phyloP scores from a whole-genome alignment of 2,113 vertebrate species.

The Oxyura jamaicensis region DNA sequence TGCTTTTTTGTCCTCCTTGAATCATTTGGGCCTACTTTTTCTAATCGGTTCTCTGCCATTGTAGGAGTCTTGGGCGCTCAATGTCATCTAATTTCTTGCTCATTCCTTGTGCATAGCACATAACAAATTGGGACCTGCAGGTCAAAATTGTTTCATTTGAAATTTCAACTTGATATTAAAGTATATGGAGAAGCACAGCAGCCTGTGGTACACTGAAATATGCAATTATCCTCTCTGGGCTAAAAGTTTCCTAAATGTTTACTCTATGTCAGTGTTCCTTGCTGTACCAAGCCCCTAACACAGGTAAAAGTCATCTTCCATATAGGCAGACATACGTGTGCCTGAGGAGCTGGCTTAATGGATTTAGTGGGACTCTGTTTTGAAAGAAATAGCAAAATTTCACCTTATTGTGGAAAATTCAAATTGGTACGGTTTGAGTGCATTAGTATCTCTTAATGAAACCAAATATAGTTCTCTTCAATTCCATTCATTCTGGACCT shows the following conservation, averaged over 20 bases:
- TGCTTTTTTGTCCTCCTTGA: not conserved
- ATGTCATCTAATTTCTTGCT: not conserved
- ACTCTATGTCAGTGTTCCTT: not conserved
- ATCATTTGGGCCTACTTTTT: not conserved
- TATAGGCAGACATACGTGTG: not conserved
- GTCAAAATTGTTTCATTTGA: not conserved
- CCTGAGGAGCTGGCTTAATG: not conserved
- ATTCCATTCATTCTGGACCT: constrained; percentile 57
- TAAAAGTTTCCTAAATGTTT: not conserved
- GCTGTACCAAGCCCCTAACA: not conserved
- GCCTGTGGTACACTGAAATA: not conserved
- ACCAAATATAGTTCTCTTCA: constrained; percentile 30
- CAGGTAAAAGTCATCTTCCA: not conserved
- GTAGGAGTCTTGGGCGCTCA: not conserved
- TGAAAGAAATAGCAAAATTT: not conserved
- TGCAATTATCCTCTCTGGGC: not conserved
- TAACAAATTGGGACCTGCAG: not conserved
- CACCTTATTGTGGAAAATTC: not conserved
- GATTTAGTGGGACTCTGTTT: not conserved
- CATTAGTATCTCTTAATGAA: constrained; percentile 26
- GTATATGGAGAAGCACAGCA: not conserved
- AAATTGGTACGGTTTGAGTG: not conserved
- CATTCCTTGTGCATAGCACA: not conserved
- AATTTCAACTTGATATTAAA: not conserved
- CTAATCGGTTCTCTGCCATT: not conserved